A percentile compares a stretch with the other conserved stretches of the same genome.
phyloP scores from a whole-genome alignment of 2,888 invertebrate genomes.

The Callyntrura sp. region DNA sequence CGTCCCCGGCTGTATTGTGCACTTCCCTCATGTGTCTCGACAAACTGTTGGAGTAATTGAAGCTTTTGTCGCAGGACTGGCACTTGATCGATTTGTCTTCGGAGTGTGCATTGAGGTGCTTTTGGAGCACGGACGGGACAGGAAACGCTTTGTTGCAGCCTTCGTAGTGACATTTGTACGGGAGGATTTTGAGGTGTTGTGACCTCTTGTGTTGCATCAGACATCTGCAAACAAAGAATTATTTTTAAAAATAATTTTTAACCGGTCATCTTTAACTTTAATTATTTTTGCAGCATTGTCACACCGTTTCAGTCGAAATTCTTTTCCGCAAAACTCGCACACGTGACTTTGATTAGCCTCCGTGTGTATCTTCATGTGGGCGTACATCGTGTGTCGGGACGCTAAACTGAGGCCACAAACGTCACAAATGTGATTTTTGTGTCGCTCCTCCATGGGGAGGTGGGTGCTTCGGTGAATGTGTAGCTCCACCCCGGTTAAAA shows the following conservation, averaged over 20 bases:
- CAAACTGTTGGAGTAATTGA: background rate
- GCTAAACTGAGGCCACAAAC: background rate
- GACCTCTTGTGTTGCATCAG: background rate
- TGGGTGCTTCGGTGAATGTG: background rate
- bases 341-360: background rate
- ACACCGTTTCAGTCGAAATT: no score
- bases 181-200: background rate
- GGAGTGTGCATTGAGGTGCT: background rate
- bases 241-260: no score
- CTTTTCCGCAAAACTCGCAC: conserved; percentile 1
- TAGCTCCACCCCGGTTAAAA: background rate
- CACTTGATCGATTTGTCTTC: background rate
- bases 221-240: no score
- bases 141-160: conserved; percentile 21
- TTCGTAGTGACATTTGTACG: conserved; percentile 13
- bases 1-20: background rate
- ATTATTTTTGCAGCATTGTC: no score
- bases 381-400: background rate
- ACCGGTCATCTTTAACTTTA: no score
- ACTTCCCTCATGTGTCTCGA: conserved; percentile 1
- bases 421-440: background rate
- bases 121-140: background rate
- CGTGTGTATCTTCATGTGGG: background rate
- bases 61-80: background rate
- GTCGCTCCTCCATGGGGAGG: conserved; percentile 6